These are phyloP conservation scores for Lucifuga dentata DNA, from an alignment of 2,113 vertebrate genomes.

Conservation along the genomic window DNA sequence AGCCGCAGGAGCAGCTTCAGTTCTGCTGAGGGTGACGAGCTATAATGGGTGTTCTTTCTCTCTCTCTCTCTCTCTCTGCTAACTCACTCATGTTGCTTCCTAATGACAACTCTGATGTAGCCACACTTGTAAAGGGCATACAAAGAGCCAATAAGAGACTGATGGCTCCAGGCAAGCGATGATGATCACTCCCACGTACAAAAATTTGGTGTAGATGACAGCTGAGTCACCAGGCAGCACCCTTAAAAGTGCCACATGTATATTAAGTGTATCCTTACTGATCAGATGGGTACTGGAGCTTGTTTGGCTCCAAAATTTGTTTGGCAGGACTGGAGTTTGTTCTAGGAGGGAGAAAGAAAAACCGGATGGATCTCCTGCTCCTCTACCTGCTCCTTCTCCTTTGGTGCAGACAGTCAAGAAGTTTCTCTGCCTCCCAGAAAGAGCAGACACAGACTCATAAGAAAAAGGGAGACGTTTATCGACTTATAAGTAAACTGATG, in stretches of 20 bases:
- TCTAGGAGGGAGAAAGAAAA: background rate
- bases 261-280: conserved; percentile 31
- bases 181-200: conserved; percentile 11
- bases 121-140: conserved; percentile 28
- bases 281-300: conserved; percentile 15
- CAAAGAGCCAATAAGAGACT: conserved; percentile 30
- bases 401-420: conserved; percentile 10
- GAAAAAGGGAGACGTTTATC: conserved; percentile 75
- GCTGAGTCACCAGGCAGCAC: conserved; percentile 28
- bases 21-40: conserved; percentile 89
- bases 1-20: conserved; percentile 95
- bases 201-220: conserved; percentile 40
- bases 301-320: conserved; percentile 10
- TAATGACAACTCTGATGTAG: conserved; percentile 5
- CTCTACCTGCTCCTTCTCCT: conserved; percentile 25
- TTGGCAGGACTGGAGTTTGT: background rate
- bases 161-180: background rate
- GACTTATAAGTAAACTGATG: conserved; percentile 44
- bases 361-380: conserved; percentile 6
- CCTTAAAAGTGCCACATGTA: conserved; percentile 35
- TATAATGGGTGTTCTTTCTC: conserved; percentile 77
- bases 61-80: too few species aligned
- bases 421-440: conserved; percentile 56
- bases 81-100: conserved; percentile 11
- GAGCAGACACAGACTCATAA: conserved; percentile 55